Conservation (phyloP, 64 coral and sea anemone genomes). For the Porites australiensis region DNA sequence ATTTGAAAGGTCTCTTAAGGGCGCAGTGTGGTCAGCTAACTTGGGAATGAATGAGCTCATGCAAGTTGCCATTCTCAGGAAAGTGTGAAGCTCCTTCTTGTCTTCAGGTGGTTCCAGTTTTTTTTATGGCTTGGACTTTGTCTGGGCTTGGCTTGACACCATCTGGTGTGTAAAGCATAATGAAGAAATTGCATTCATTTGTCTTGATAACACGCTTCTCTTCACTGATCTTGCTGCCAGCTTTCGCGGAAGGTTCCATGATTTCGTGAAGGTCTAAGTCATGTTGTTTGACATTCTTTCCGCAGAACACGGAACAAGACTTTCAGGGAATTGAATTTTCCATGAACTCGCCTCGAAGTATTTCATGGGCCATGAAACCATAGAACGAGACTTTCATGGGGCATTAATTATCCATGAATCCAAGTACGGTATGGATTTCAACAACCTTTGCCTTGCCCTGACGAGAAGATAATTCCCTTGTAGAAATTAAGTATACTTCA, state of each 20-base stretch:
- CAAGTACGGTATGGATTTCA: no score
- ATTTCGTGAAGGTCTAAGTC: conserved; percentile 41
- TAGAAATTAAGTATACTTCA: no score
- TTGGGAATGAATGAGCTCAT: not conserved
- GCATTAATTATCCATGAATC: no score
- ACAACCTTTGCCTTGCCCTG: no score
- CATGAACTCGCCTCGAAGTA: no score
- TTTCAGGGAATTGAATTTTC: no score
- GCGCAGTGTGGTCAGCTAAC: not conserved
- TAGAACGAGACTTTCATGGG: no score
- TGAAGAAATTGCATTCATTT: conserved; percentile 60
- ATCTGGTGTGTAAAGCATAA: conserved; percentile 29
- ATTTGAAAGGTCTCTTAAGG: not conserved
- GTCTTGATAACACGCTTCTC: conserved; percentile 71
- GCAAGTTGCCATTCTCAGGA: not conserved
- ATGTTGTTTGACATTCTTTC: conserved; percentile 60
- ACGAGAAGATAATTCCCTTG: no score
- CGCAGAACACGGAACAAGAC: not conserved
- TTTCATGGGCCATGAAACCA: no score
- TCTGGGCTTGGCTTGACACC: not conserved
- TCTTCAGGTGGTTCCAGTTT: not conserved
- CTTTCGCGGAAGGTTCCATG: conserved; percentile 44
- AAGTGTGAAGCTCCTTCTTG: not conserved
- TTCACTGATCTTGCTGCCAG: conserved; percentile 43
- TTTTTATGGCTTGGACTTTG: not conserved